Evolutionary conservation across 2,113 vertebrate species (phyloP), one percentile per base, ranked within the genome.

Genomic region (Hippocampus abdominalis): DNA sequence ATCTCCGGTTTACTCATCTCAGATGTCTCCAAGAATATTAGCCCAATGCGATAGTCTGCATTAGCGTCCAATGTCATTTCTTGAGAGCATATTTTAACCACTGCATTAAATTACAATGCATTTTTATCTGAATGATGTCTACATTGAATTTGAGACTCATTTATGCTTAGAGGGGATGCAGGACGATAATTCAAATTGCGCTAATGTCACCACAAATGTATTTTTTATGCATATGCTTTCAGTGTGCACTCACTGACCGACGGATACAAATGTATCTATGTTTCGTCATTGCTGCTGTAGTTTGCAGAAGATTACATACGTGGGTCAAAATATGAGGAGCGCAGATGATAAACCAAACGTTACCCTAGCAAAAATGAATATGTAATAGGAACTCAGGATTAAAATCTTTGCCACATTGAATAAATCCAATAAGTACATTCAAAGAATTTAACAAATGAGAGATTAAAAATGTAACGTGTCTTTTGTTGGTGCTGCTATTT

Each of bases 361-460:
- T 66, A 64, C 64, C n/a, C 29, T 73, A 73, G 46, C 20, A 64
- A 23, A 74, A 63, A 56, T 32, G 56, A 42, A 77, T 66, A 62
- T 54, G 39, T 42, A 69, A 49, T 60, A n/a, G 18, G 74, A 66
- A 48, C 13, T 70, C 70, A 70, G 64, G 75, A n/a, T 76, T 7
- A 68, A 76, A 74, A 70, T 76, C 8, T 68, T 66, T 67, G 20
- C 42, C 54, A 61, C 27, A 21, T 23, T 48, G 25, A 74, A 54
- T 36, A 62, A 40, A 69, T 27, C 54, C 32, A 61, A 61, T n/a
- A 42, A 64, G n/a, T 32, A 16, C 11, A 70, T 54, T 1, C 16
- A 23, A 25, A 57, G 21, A n/a, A 32, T 20, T 18, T 60, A 39
- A 68, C 57, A 65, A 63, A 69, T 57, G 20, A 71, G 8, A 57